Evolutionary conservation across 2,888 invertebrate species (phyloP).

Genomic region (Synanthedon vespiformis): DNA sequence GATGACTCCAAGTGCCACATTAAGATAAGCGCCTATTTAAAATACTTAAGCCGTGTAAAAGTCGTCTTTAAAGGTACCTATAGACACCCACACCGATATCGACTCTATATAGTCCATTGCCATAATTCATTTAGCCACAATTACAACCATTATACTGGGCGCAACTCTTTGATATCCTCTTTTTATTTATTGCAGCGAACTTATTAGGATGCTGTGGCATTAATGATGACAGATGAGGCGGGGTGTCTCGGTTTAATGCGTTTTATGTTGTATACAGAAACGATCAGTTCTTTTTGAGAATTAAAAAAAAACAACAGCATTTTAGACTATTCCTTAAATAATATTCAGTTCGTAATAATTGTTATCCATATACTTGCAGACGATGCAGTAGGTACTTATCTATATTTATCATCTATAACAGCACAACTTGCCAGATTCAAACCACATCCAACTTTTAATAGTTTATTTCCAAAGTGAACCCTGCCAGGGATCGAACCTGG

Average conservation of each 20-base stretch:
- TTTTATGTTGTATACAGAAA: slow-evolving; percentile 34
- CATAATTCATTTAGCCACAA: slow-evolving; percentile 66
- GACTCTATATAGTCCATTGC: slow-evolving; percentile 34
- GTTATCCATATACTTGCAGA: no score
- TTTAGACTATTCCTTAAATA: slow-evolving; percentile 17
- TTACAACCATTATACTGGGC: slow-evolving; percentile 65
- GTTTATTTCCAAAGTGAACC: no score
- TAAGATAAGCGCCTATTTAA: slow-evolving; percentile 47
- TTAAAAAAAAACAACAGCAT: slow-evolving; percentile 18
- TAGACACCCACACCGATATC: slow-evolving; percentile 60
- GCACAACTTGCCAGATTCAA: no score
- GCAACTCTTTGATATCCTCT: slow-evolving; percentile 62
- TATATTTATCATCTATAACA: no score
- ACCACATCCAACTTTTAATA: no score
- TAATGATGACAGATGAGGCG: slow-evolving; percentile 69
- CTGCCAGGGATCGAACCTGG: no score
- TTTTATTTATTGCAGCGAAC: slow-evolving; percentile 64
- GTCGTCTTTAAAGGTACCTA: slow-evolving; percentile 47
- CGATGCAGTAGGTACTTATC: no score
- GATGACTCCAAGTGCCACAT: slow-evolving; percentile 39
- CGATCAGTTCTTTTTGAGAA: slow-evolving; percentile 28
- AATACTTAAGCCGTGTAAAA: slow-evolving; percentile 62
- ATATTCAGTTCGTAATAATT: slow-evolving; percentile 1
- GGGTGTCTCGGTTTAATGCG: slow-evolving; percentile 49
- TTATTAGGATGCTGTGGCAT: slow-evolving; percentile 66